A percentile compares a stretch with the other conserved stretches of the same genome.
phyloP scores from a whole-genome alignment of 1,140 invertebrate genomes.

The Dendroctonus ponderosae region DNA sequence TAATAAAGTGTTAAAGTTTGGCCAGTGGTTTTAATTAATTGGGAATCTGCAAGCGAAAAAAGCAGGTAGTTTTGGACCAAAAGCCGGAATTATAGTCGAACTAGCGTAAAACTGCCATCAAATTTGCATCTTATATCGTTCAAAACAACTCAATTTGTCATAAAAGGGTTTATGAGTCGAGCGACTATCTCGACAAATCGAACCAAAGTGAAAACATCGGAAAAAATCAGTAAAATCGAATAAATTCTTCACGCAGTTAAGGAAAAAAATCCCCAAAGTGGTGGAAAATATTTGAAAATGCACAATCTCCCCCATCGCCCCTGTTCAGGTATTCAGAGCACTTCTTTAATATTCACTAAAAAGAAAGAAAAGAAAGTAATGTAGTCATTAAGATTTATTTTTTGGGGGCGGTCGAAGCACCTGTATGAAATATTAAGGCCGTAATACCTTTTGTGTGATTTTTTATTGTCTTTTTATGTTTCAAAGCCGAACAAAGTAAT shows the following conservation, averaged over 20 bases:
- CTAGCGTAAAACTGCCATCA: conserved; percentile 4
- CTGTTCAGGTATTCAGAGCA: conserved; percentile 19
- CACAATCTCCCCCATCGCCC: conserved; percentile 3
- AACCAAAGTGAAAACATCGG: too few relatives aligned
- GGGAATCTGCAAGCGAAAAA: too few relatives aligned
- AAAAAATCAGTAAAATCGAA: neutral
- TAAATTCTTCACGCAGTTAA: neutral
- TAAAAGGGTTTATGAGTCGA: conserved; percentile 3
- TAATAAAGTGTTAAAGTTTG: too few relatives aligned
- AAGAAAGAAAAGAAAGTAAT: conserved; percentile 13
- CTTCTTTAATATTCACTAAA: conserved; percentile 22
- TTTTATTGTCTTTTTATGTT: conserved; percentile 15
- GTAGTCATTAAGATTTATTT: conserved; percentile 28
- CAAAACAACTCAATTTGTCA: neutral
- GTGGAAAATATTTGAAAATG: conserved; percentile 1
- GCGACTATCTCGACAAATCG: neutral
- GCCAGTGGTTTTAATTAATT: too few relatives aligned
- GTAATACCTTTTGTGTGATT: conserved; percentile 19
- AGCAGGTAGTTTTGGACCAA: too few relatives aligned
- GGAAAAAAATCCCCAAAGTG: neutral
- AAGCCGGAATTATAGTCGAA: neutral
- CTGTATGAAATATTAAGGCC: conserved; percentile 15
- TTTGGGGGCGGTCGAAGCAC: conserved; percentile 16
- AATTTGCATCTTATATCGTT: conserved; percentile 13
- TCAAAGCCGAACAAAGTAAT: too few relatives aligned